Evolutionary conservation across 2,888 invertebrate genomes (phyloP).

Genomic region (Ashinkailepas kermadecensis): DNA sequence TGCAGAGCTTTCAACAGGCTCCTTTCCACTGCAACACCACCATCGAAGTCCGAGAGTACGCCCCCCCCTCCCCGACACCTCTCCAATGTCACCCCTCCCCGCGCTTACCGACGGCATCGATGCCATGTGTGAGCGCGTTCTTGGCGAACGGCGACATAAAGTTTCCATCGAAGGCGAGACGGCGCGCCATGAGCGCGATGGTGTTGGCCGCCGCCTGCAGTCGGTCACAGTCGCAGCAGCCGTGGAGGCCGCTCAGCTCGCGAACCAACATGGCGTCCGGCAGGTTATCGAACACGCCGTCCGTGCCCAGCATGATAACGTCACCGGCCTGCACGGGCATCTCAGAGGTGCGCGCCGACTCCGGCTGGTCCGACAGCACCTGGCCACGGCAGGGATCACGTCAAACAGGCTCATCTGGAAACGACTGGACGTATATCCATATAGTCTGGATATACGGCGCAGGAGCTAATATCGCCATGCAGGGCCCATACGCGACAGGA

Average conservation of each 20-base stretch:
- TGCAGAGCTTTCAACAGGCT: neutral
- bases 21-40: no score
- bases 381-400: slow-evolving; percentile 50
- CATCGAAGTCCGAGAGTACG: no score
- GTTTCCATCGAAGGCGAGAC: slow-evolving; percentile 85
- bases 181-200: slow-evolving; percentile 90
- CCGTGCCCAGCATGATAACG: slow-evolving; percentile 89
- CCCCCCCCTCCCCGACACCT: no score
- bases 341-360: slow-evolving; percentile 79
- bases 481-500: no score
- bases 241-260: slow-evolving; percentile 60
- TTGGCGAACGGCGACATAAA: slow-evolving; percentile 94
- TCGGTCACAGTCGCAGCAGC: slow-evolving; percentile 61
- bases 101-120: slow-evolving; percentile 73
- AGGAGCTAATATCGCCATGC: no score
- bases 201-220: slow-evolving; percentile 88
- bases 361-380: slow-evolving; percentile 57
- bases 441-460: no score
- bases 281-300: slow-evolving; percentile 97
- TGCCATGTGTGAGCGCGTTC: slow-evolving; percentile 86
- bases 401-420: no score
- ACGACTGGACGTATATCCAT: no score
- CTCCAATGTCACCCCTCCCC: neutral
- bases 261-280: slow-evolving; percentile 81
- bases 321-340: slow-evolving; percentile 87